Conservation (phyloP, 1,140 invertebrate species). For the Panulirus ornatus region DNA sequence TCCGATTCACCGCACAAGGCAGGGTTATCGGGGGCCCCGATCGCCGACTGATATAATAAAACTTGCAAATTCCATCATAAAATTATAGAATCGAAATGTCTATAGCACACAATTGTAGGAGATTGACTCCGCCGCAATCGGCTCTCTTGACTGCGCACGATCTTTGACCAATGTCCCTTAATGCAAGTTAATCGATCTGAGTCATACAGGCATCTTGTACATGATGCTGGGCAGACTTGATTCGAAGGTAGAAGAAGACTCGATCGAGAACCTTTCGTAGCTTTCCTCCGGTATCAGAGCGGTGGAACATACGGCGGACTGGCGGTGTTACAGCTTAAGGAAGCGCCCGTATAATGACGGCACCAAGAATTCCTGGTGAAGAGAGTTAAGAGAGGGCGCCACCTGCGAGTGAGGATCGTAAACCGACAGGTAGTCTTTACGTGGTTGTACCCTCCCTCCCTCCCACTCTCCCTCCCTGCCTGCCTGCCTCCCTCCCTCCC, state of each 20-base stretch:
- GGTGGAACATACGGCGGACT: too few relatives aligned
- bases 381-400: slow-evolving; percentile 18
- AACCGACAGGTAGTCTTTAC: background rate
- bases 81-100: background rate
- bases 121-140: too few relatives aligned
- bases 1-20: background rate
- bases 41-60: background rate
- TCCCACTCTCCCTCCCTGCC: background rate
- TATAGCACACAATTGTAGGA: background rate
- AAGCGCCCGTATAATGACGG: background rate
- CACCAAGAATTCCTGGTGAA: background rate
- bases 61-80: background rate
- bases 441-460: background rate
- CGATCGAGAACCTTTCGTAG: too few relatives aligned
- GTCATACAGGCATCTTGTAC: too few relatives aligned
- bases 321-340: background rate
- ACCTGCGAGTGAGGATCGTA: background rate
- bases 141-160: too few relatives aligned
- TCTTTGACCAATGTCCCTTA: too few relatives aligned
- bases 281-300: too few relatives aligned
- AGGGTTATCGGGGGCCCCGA: background rate
- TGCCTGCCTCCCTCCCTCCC: background rate
- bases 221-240: too few relatives aligned
- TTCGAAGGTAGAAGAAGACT: too few relatives aligned
- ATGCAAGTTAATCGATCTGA: too few relatives aligned